Conservation (phyloP, 2,113 vertebrate species). For the Emydocephalus ijimae region DNA sequence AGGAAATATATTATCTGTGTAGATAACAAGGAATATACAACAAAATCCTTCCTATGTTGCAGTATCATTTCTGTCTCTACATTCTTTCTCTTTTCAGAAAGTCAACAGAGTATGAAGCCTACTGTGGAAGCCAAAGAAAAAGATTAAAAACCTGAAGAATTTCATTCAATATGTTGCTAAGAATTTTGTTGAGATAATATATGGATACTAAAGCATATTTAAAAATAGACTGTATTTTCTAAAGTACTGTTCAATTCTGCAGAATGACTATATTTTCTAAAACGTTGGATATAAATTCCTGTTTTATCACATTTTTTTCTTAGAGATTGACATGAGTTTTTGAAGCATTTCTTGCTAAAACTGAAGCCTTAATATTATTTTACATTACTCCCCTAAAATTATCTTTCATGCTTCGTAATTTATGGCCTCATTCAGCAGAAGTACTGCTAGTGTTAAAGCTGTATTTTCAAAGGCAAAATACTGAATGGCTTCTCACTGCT, state of each 20-base stretch:
- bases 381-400: not conserved
- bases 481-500: not conserved
- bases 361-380: not conserved
- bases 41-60: not conserved
- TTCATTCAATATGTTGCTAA: not conserved
- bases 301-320: not conserved
- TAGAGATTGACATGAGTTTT: not conserved
- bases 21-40: not conserved
- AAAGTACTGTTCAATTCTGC: not conserved
- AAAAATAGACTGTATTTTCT: not conserved
- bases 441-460: not conserved
- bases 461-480: constrained; percentile 15
- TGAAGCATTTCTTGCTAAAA: not conserved
- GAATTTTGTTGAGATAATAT: not conserved
- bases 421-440: not conserved
- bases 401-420: constrained; percentile 5
- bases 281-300: not conserved
- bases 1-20: not conserved
- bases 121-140: not conserved
- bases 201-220: not conserved
- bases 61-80: not conserved
- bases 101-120: not conserved
- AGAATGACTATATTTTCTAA: not conserved
- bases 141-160: not conserved
- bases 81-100: not conserved